Percentiles rank a stretch among this genome's conserved stretches.
Conservation (phyloP, 2,113 vertebrate species). For the Scatophagus argus region DNA sequence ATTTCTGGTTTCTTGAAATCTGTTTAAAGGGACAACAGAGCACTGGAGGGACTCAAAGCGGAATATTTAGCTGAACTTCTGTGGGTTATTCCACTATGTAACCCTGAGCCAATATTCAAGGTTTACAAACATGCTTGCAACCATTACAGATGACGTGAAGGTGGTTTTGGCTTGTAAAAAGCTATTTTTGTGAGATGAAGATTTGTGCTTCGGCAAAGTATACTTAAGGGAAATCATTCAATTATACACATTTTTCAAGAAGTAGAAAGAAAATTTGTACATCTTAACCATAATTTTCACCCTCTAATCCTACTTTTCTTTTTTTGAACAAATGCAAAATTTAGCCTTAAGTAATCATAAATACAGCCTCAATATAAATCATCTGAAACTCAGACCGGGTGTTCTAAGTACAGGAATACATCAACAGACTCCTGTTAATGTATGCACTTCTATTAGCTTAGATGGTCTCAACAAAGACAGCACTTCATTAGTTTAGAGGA, state of each 20-base stretch:
- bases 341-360: not conserved
- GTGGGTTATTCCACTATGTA: not conserved
- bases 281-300: not conserved
- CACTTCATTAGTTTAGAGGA: conserved; percentile 15
- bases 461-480: conserved; percentile 16
- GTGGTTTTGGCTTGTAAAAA: not conserved
- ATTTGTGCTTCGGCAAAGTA: not conserved
- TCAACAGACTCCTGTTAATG: not conserved
- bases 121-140: not conserved
- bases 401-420: not conserved
- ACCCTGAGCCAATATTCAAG: no score
- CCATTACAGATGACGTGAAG: not conserved
- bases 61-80: not conserved
- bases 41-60: not conserved
- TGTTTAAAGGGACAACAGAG: not conserved
- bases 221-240: not conserved
- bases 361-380: not conserved
- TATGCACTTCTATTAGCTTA: conserved; percentile 10
- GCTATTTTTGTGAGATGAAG: not conserved
- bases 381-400: not conserved
- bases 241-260: conserved; percentile 5
- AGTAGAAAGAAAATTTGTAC: not conserved
- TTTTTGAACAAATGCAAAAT: not conserved
- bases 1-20: not conserved
- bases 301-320: not conserved